These are phyloP conservation scores for Thymelicus sylvestris DNA, from an alignment of 2,888 invertebrate species.

Conservation along the genomic window DNA sequence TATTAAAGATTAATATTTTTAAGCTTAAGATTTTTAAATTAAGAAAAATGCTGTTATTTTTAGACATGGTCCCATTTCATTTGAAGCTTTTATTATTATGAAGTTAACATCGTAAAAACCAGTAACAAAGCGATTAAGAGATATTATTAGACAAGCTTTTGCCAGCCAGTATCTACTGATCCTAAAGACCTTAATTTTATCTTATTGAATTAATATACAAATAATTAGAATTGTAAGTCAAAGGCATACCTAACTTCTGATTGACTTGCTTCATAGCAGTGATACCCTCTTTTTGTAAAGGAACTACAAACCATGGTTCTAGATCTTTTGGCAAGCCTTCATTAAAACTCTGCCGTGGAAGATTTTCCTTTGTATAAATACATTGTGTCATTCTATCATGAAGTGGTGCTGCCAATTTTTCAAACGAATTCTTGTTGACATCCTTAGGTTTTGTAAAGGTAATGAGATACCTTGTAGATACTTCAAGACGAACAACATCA, in stretches of 20 bases:
- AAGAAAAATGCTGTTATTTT: too few relatives aligned
- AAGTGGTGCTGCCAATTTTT: conserved; percentile 85
- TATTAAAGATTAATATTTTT: not conserved
- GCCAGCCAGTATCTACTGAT: too few relatives aligned
- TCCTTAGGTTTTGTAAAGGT: conserved; percentile 69
- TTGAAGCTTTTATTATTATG: too few relatives aligned
- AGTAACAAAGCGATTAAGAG: too few relatives aligned
- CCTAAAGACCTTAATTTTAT: too few relatives aligned
- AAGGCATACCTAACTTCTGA: conserved; percentile 86
- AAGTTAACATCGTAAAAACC: too few relatives aligned
- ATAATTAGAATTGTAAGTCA: too few relatives aligned
- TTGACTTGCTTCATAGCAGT: conserved; percentile 93
- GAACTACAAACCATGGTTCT: conserved; percentile 93
- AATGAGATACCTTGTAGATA: conserved; percentile 90
- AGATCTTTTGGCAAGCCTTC: conserved; percentile 86
- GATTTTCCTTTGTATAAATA: conserved; percentile 88
- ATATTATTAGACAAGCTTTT: too few relatives aligned
- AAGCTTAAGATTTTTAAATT: too few relatives aligned
- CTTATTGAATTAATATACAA: too few relatives aligned
- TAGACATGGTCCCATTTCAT: too few relatives aligned
- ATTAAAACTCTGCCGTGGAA: conserved; percentile 87
- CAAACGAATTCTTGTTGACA: conserved; percentile 65
- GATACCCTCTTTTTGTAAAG: conserved; percentile 91
- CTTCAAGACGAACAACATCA: conserved; percentile 92
- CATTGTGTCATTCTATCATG: conserved; percentile 98